Evolutionary conservation across 2,113 vertebrate genomes (phyloP).

Genomic region (Pachypanchax playfairii): DNA sequence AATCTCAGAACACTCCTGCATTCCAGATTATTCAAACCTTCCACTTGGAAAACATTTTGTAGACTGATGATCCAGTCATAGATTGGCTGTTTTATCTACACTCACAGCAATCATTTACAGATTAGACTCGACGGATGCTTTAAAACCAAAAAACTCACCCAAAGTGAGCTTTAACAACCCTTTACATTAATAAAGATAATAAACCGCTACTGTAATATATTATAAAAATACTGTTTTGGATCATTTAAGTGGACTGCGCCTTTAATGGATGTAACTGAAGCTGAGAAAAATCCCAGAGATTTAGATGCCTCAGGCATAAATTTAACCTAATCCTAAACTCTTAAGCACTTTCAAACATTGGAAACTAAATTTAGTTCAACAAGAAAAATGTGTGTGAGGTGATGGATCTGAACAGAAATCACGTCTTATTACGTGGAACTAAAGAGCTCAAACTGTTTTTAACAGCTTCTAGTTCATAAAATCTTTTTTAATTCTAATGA

Average conservation of each 20-base stretch:
- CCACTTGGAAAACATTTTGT: constrained; percentile 43
- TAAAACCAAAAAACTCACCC: constrained; percentile 30
- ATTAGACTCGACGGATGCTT: constrained; percentile 33
- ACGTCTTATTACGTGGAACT: not conserved
- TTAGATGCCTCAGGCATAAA: constrained; percentile 42
- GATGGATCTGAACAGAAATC: not conserved
- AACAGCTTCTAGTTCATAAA: no score
- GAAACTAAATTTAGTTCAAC: constrained; percentile 10
- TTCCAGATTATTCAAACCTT: constrained; percentile 37
- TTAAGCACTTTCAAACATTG: constrained; percentile 32
- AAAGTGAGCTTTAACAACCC: constrained; percentile 30
- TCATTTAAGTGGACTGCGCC: constrained; percentile 54
- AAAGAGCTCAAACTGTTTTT: not conserved
- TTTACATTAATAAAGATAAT: constrained; percentile 40
- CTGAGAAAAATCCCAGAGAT: constrained; percentile 49
- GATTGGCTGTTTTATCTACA: constrained; percentile 30
- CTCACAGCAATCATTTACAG: constrained; percentile 36
- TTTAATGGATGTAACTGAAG: constrained; percentile 42
- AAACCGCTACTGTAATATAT: constrained; percentile 16
- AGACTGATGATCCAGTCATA: constrained; percentile 36
- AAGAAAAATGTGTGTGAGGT: constrained; percentile 6
- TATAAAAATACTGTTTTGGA: constrained; percentile 16
- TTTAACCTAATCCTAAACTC: constrained; percentile 53
- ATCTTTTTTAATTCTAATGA: no score
- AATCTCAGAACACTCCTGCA: constrained; percentile 14